Conservation (phyloP, 2,888 invertebrate genomes). For the Anoplius nigerrimus region DNA sequence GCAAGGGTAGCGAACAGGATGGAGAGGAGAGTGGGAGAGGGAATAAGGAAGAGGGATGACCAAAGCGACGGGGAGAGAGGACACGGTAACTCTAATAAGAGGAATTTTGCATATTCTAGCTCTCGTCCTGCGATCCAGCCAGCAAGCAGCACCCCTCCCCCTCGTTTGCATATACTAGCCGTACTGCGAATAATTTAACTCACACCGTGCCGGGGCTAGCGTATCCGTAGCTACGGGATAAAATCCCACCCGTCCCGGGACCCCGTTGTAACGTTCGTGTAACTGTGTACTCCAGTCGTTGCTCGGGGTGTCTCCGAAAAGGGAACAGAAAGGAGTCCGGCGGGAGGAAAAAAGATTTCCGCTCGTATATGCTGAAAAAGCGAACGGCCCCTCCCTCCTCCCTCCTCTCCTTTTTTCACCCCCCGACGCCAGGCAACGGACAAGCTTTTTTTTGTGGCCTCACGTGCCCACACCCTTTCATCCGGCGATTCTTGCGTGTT, state of each 20-base stretch:
- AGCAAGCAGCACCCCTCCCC: slow-evolving; percentile 51
- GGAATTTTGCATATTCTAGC: slow-evolving; percentile 71
- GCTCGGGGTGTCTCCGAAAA: slow-evolving; percentile 25
- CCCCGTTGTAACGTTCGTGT: slow-evolving; percentile 45
- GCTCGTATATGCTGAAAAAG: no score
- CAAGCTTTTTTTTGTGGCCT: no score
- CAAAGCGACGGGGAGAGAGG: slow-evolving; percentile 37
- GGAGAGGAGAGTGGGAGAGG: slow-evolving; percentile 7
- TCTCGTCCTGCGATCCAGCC: slow-evolving; percentile 46
- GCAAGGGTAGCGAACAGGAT: slow-evolving; percentile 32
- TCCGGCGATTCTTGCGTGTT: no score
- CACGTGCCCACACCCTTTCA: no score
- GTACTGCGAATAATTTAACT: slow-evolving; percentile 71
- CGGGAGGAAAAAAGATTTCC: no score
- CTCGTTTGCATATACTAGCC: slow-evolving; percentile 72
- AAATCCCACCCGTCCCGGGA: slow-evolving; percentile 60
- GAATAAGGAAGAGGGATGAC: slow-evolving; percentile 13
- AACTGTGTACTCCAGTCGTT: slow-evolving; percentile 21
- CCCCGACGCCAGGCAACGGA: no score
- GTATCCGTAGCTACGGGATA: slow-evolving; percentile 50
- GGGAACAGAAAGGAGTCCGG: slow-evolving; percentile 3
- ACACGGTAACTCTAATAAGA: slow-evolving; percentile 69
- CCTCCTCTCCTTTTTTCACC: not conserved
- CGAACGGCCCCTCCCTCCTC: slow-evolving; percentile 15
- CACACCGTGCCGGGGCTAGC: slow-evolving; percentile 43